Evolutionary conservation across 2,888 invertebrate species (phyloP), one percentile per base, ranked within the genome.

Genomic region (Synanthedon vespiformis): DNA sequence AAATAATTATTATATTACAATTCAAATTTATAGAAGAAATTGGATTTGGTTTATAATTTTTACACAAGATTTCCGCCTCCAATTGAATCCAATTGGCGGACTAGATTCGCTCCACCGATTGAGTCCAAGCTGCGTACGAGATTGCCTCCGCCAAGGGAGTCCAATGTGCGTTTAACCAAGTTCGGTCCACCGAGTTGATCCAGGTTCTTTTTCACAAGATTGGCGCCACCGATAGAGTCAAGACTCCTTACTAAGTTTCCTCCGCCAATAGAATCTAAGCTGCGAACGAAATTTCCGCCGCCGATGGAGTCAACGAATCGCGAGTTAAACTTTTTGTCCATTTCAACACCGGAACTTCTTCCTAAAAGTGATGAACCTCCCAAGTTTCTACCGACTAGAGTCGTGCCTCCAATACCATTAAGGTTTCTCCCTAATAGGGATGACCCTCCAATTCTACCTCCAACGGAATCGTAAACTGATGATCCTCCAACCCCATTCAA

Each of bases 81-180:
- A 22, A 85, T 63, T 40, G 77, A 67, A 56, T 82, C 77, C 22
- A 82, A 61, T 56, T 80, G 67, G 51, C 88, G 75, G 6, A 87
- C 77, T 16, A 89, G 75, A 67, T 89, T 88, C 14, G 84, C 85
- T 1, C 89, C 89, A 3, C 89, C 89, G 4, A 89, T 70, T 2
- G 85, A 78, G 60, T 89, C 88, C 50, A 89, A 63, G 58, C 78
- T 80, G 10, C 84, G 70, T 3, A 84, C 79, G n/a, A 87, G 67
- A 59, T 84, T 85, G 11, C 79, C 80, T 2, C 87, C 88, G 1
- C 87, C 87, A 55, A 86, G 56, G 0, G 82, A 77, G 56, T 87
- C 84, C 51, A 88, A 60, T 56, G 75, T 78, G 54, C 86, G 77
- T 55, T 81, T 81, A 0, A 84, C 71, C 4, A 85, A 68, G 62